These are phyloP conservation scores for Echinarachnius parma DNA, from an alignment of 53 echinoderm and acorn worm genomes.

Conservation along the genomic window DNA sequence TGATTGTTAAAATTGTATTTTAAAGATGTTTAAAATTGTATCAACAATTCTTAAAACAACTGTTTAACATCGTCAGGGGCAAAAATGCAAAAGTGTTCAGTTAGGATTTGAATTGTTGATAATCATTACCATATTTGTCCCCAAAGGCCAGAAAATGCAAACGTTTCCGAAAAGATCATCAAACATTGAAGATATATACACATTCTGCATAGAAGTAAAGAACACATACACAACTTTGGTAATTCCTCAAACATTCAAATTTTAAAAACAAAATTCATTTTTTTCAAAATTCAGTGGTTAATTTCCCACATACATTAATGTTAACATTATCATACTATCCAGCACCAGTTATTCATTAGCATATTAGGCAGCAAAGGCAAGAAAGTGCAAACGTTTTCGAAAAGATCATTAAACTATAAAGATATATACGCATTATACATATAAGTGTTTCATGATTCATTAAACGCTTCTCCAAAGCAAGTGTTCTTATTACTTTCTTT, in stretches of 20 bases:
- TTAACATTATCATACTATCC: background rate
- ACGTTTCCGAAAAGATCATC: background rate
- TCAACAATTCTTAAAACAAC: too few relatives aligned
- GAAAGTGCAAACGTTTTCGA: background rate
- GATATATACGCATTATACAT: background rate
- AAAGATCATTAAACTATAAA: background rate
- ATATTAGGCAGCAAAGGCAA: background rate
- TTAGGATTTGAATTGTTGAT: too few relatives aligned
- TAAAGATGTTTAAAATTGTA: too few relatives aligned
- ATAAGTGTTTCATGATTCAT: background rate
- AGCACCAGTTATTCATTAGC: slow-evolving; percentile 6
- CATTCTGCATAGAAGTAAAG: background rate
- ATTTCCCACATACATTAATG: slow-evolving; percentile 2
- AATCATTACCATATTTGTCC: background rate
- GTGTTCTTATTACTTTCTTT: background rate
- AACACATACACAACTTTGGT: slow-evolving; percentile 16
- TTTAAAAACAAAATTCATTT: slow-evolving; percentile 17
- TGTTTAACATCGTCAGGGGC: too few relatives aligned
- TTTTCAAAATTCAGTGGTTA: slow-evolving; percentile 17
- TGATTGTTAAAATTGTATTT: too few relatives aligned
- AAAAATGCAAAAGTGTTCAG: too few relatives aligned
- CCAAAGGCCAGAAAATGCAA: background rate
- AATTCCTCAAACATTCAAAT: slow-evolving; percentile 27
- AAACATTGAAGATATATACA: background rate
- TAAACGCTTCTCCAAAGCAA: background rate